phyloP scores from a whole-genome alignment of 1,140 invertebrate genomes.

The Macrocentrus cingulum region DNA sequence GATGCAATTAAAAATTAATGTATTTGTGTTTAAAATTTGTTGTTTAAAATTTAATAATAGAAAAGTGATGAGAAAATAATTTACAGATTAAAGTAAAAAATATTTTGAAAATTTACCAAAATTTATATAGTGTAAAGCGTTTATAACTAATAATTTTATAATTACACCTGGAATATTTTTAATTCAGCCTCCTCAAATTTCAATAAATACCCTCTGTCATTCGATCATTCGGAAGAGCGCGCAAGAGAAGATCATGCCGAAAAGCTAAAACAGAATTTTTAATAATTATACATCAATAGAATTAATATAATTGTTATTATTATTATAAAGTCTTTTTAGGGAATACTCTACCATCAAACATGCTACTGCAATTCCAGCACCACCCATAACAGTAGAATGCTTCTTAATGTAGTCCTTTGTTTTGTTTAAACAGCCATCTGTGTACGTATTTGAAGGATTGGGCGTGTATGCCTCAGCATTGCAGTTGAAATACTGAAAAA shows the following conservation, averaged over 20 bases:
- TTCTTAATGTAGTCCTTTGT: slow-evolving; percentile 72
- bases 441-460: slow-evolving; percentile 67
- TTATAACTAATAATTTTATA: background rate
- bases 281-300: no score
- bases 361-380: slow-evolving; percentile 78
- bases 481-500: slow-evolving; percentile 65
- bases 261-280: slow-evolving; percentile 63
- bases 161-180: background rate
- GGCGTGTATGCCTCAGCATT: slow-evolving; percentile 58
- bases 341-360: slow-evolving; percentile 80
- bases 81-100: background rate
- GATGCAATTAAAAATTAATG: no score
- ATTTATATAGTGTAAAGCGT: background rate
- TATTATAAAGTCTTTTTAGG: no score
- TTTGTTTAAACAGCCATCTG: slow-evolving; percentile 71
- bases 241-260: slow-evolving; percentile 74
- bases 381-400: slow-evolving; percentile 78
- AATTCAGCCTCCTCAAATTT: slow-evolving; percentile 23
- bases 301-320: no score
- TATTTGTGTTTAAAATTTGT: no score
- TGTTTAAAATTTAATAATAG: no score
- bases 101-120: background rate
- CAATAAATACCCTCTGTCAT: slow-evolving; percentile 38
- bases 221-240: slow-evolving; percentile 74
- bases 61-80: background rate